phyloP scores from a whole-genome alignment of 1,140 invertebrate genomes.

The Drosophila persimilis region DNA sequence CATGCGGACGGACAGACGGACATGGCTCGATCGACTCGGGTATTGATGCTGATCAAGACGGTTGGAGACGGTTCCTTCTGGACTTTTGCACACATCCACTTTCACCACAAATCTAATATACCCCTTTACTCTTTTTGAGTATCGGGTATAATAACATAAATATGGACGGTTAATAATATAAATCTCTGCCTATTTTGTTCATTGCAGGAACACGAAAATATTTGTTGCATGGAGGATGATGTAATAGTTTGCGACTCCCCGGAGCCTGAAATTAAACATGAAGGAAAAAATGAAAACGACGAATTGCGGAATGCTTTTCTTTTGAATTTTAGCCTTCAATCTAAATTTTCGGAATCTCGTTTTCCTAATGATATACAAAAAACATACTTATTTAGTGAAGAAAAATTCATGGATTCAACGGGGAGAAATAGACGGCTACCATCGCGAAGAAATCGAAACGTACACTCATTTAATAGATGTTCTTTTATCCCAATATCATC shows the following conservation, averaged over 20 bases:
- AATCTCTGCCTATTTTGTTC: not conserved
- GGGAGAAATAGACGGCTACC: constrained; percentile 78
- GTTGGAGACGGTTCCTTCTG: no score
- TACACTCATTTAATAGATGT: constrained; percentile 84
- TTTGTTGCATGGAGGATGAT: constrained; percentile 82
- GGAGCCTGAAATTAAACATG: constrained; percentile 55
- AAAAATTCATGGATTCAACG: constrained; percentile 39
- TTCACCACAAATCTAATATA: no score
- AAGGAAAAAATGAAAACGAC: constrained; percentile 61
- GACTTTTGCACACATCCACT: no score
- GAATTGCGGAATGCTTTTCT: constrained; percentile 74
- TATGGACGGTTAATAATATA: not conserved
- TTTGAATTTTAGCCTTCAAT: constrained; percentile 74
- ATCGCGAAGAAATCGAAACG: constrained; percentile 83
- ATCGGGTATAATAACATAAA: not conserved
- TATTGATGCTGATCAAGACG: no score
- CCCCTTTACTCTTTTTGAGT: no score
- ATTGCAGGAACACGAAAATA: constrained; percentile 85
- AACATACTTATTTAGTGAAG: constrained; percentile 53
- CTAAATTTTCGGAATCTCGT: constrained; percentile 42
- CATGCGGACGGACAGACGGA: no score
- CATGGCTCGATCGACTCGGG: no score
- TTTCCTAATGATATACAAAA: constrained; percentile 52
- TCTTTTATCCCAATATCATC: constrained; percentile 85
- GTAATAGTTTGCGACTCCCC: constrained; percentile 81